Percentiles rank a stretch among this genome's conserved stretches.
phyloP scores from a whole-genome alignment of 1,140 invertebrate genomes.

The Musca domestica region DNA sequence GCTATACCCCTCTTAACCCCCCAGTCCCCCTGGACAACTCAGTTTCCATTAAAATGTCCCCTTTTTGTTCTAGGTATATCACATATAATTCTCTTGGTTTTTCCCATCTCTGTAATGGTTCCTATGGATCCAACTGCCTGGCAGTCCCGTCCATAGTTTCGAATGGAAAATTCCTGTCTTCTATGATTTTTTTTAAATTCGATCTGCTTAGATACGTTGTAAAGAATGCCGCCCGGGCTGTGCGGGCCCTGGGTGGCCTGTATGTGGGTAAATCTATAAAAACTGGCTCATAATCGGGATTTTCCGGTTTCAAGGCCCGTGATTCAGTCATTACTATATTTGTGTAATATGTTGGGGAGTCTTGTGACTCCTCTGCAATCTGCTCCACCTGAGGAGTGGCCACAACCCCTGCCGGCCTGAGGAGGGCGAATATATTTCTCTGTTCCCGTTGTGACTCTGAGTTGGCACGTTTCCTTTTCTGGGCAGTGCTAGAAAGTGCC shows the following conservation, averaged over 20 bases:
- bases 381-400: background rate
- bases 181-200: slow-evolving; percentile 2
- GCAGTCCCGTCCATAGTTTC: too few relatives aligned
- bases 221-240: background rate
- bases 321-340: slow-evolving; percentile 41
- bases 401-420: slow-evolving; percentile 20
- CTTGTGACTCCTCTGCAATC: background rate
- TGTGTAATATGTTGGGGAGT: slow-evolving; percentile 44
- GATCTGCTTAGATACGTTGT: background rate
- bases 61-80: slow-evolving; percentile 1
- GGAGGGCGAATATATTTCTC: slow-evolving; percentile 42
- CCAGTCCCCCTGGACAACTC: too few relatives aligned
- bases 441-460: slow-evolving; percentile 25
- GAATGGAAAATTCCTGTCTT: too few relatives aligned
- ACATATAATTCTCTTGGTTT: background rate
- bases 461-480: background rate
- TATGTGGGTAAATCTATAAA: slow-evolving; percentile 51
- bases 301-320: slow-evolving; percentile 42
- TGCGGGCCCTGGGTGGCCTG: slow-evolving; percentile 29
- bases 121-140: too few relatives aligned
- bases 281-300: slow-evolving; percentile 42
- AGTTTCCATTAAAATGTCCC: too few relatives aligned
- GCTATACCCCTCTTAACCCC: too few relatives aligned
- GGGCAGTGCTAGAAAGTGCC: slow-evolving; percentile 30
- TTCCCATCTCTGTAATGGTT: background rate